Percentiles rank a stretch among this genome's conserved stretches.
These are phyloP conservation scores for Pterois miles DNA, from an alignment of 2,797 vertebrate genomes.

Conservation along the genomic window DNA sequence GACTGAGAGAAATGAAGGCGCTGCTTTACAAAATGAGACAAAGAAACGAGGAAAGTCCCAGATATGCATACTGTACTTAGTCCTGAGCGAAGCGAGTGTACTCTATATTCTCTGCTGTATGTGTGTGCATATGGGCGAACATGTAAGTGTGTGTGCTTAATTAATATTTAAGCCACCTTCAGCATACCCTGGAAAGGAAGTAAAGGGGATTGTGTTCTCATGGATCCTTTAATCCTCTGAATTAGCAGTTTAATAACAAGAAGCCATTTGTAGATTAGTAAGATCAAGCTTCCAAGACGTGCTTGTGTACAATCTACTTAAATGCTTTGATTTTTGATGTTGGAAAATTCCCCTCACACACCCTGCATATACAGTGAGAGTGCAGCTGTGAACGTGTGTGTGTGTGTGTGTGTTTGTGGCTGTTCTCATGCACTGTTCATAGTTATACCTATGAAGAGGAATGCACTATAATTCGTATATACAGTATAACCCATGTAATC, in stretches of 20 bases:
- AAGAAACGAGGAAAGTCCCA: slow-evolving; percentile 20
- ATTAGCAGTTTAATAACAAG: slow-evolving; percentile 85
- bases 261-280: slow-evolving; percentile 83
- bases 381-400: neutral
- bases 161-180: slow-evolving; percentile 84
- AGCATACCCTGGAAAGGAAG: slow-evolving; percentile 71
- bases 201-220: slow-evolving; percentile 80
- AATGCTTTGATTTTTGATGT: slow-evolving; percentile 76
- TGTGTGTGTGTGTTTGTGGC: neutral
- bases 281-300: slow-evolving; percentile 79
- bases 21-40: slow-evolving; percentile 30
- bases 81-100: neutral
- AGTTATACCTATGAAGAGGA: neutral
- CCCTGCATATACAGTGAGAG: slow-evolving; percentile 4
- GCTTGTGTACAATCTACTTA: slow-evolving; percentile 82
- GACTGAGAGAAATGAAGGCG: slow-evolving; percentile 1
- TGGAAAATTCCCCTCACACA: slow-evolving; percentile 46
- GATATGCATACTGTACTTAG: slow-evolving; percentile 10
- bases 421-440: neutral
- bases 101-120: slow-evolving; percentile 12
- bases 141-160: slow-evolving; percentile 69
- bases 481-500: neutral
- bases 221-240: slow-evolving; percentile 83
- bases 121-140: slow-evolving; percentile 38
- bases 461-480: neutral